Evolutionary conservation across 2,888 invertebrate species (phyloP).

Genomic region (Onthophagus sagittarius): DNA sequence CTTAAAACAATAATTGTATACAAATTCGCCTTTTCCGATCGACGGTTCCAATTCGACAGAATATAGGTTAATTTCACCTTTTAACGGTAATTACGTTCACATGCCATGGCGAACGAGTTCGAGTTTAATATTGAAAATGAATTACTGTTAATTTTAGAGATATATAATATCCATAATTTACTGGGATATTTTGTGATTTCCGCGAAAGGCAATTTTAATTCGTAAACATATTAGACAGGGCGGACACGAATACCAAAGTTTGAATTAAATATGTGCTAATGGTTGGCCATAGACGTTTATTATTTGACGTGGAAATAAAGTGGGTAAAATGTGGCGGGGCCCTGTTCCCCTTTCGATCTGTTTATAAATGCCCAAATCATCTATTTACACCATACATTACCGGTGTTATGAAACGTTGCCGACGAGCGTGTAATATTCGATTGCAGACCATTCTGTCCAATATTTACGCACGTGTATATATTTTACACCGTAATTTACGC

Average conservation of each 20-base stretch:
- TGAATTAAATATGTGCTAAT: not conserved
- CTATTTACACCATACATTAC: constrained; percentile 18
- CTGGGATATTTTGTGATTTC: too few species aligned
- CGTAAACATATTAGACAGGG: not conserved
- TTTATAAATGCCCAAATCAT: constrained; percentile 10
- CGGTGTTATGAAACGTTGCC: constrained; percentile 17
- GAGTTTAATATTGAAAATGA: too few species aligned
- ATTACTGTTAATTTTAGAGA: too few species aligned
- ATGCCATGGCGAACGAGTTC: too few species aligned
- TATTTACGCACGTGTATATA: constrained; percentile 5
- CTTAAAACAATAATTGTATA: not conserved
- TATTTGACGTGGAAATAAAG: not conserved
- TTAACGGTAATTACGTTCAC: not conserved
- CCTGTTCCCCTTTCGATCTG: not conserved
- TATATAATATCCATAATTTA: too few species aligned
- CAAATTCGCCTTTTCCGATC: not conserved
- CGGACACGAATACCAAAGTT: not conserved
- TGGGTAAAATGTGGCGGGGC: not conserved
- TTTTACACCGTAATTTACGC: constrained; percentile 7
- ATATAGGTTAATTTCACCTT: not conserved
- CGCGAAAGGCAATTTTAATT: not conserved
- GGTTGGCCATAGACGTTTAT: not conserved
- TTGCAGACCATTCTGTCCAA: constrained; percentile 11
- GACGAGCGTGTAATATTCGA: constrained; percentile 16
- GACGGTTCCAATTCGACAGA: not conserved